These are phyloP conservation scores for Thereva nobilitata DNA, from an alignment of 2,888 invertebrate genomes.

Conservation along the genomic window DNA sequence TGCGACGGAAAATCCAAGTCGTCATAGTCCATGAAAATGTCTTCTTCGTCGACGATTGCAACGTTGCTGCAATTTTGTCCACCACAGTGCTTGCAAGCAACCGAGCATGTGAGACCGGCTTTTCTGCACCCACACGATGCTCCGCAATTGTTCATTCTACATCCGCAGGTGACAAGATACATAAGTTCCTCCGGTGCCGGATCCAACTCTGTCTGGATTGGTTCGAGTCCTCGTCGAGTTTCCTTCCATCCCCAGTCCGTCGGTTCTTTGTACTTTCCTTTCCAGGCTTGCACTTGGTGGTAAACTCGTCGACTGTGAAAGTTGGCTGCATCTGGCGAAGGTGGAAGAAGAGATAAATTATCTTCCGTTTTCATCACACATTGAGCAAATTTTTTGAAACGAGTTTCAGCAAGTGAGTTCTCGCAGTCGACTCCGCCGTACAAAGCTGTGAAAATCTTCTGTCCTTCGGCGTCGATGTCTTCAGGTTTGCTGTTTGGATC, in stretches of 20 bases:
- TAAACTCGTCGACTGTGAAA: constrained; percentile 12
- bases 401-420: background rate
- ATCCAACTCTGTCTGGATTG: no score
- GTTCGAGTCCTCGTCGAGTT: no score
- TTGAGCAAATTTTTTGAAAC: constrained; percentile 8
- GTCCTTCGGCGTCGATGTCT: background rate
- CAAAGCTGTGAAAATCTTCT: background rate
- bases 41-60: background rate
- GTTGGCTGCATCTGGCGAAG: constrained; percentile 1
- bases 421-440: background rate
- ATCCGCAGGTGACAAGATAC: no score
- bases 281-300: constrained; percentile 5
- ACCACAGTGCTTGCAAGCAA: constrained; percentile 6
- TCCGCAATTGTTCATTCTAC: background rate
- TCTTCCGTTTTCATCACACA: background rate
- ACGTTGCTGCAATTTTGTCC: constrained; percentile 6
- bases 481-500: background rate
- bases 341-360: constrained; percentile 17
- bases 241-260: background rate
- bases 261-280: background rate
- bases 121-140: constrained; percentile 1
- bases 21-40: background rate
- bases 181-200: no score
- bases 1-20: constrained; percentile 5
- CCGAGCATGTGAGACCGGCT: background rate